Evolutionary conservation across 2,888 invertebrate species (phyloP), one percentile per base, ranked within the genome.

Genomic region (Acanthacorydalis orientalis): DNA sequence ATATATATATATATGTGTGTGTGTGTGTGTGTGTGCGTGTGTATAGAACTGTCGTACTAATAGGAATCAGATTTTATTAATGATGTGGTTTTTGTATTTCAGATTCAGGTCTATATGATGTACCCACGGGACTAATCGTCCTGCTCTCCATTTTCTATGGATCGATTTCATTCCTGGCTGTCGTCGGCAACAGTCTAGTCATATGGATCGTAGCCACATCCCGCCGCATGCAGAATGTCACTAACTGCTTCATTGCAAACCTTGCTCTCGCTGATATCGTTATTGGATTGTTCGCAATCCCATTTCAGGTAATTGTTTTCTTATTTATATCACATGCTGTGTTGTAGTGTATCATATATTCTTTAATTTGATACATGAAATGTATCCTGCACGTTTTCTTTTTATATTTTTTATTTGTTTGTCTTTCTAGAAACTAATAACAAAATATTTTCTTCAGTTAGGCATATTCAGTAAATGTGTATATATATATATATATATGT

Each of bases 231-330:
- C 78, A 84, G 57, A 86, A 82, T 51, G 84, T 82, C 54, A 89
- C 88, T 41, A 88, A 88, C 64, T 82, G 83, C 64, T 88, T 85
- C 65, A 87, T 89, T 43, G 83, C 85, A 12, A 89, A 89, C 67
- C 69, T 90, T 61, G 88, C 89, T 2, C 68, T 85, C 53, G 87
- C 88, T 16, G 89, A 90, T 62, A 84, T 89, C 58, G 80, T 86
- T 52, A 87, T 89, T 59, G 88, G 85, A 50, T 69, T 88, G 55
- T 87, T 89, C 60, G 80, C 83, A 51, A 84, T 88, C 61, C 89
- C 89, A 53, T 89, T 90, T 69, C 75, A 75, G 69, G 75, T 75
- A 59, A 63, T 51, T 6, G 44, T 12, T 43, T 31, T 42, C n/a
- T 23, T n/a, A 14, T 14, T 7, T 10, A 42, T 8, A 16, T 12